phyloP scores from a whole-genome alignment of 2,113 vertebrate genomes.

The Vanacampus margaritifer region DNA sequence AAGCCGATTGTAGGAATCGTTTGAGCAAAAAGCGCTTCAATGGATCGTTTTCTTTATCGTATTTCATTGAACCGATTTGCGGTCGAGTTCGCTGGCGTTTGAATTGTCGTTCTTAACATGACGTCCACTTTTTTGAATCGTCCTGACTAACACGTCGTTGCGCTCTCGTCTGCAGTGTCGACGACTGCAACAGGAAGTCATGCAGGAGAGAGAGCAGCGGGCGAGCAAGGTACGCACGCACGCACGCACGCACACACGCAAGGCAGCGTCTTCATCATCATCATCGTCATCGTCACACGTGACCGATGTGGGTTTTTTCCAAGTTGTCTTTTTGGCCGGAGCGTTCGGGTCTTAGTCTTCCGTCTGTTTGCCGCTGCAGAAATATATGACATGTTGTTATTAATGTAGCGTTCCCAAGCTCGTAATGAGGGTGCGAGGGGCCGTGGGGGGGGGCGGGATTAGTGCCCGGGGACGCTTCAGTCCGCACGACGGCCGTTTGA shows the following conservation, averaged over 20 bases:
- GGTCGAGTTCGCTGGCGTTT: too few species aligned
- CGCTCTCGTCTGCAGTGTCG: conserved; percentile 42
- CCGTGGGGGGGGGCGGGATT: conserved; percentile 45
- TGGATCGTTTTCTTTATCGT: too few species aligned
- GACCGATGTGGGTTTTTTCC: neutral
- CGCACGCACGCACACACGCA: conserved; percentile 16
- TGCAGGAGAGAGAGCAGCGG: conserved; percentile 29
- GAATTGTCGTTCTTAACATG: too few species aligned
- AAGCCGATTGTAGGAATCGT: too few species aligned
- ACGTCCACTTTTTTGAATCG: too few species aligned
- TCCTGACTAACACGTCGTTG: neutral
- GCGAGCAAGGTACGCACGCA: conserved; percentile 38
- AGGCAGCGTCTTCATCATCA: neutral
- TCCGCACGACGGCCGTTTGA: too few species aligned
- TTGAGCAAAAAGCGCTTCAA: too few species aligned
- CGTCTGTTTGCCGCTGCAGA: conserved; percentile 19
- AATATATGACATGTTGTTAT: conserved; percentile 49
- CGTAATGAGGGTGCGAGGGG: conserved; percentile 42
- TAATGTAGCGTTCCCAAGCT: conserved; percentile 53
- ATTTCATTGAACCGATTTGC: too few species aligned
- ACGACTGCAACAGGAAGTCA: conserved; percentile 46
- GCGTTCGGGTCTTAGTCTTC: neutral
- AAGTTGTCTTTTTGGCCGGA: neutral
- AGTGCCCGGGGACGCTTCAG: conserved; percentile 26
- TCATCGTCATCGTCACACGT: neutral